Evolutionary conservation across 2,797 vertebrate species (phyloP).

Genomic region (Holocentrus rufus): DNA sequence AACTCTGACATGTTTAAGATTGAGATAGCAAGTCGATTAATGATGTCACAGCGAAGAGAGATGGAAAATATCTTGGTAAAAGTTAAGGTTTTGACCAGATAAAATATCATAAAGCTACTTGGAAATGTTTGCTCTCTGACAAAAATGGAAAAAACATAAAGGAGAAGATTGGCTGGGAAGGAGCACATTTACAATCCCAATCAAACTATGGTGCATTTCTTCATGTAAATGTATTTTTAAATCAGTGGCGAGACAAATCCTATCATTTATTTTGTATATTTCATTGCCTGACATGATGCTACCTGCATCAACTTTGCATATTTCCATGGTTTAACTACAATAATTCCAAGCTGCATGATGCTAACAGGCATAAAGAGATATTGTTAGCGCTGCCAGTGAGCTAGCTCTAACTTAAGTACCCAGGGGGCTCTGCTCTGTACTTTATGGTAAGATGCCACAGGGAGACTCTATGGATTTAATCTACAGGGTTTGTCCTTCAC

Average conservation of each 20-base stretch:
- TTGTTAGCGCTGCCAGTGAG: not conserved
- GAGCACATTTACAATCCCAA: not conserved
- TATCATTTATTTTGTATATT: not conserved
- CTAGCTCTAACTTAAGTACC: not conserved
- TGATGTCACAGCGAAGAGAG: too few relatives aligned
- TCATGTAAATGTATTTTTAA: not conserved
- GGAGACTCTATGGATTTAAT: slow-evolving; percentile 12
- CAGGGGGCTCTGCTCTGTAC: slow-evolving; percentile 1
- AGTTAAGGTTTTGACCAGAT: not conserved
- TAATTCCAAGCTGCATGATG: not conserved
- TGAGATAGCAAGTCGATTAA: not conserved
- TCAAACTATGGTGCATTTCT: not conserved
- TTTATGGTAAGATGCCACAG: not conserved
- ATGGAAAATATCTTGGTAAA: not conserved
- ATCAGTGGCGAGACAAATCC: not conserved
- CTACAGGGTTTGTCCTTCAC: slow-evolving; percentile 4
- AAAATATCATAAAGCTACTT: not conserved
- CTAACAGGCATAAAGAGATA: not conserved
- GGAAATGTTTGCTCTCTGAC: not conserved
- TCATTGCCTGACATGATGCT: not conserved
- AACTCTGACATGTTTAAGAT: not conserved
- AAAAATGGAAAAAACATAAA: not conserved
- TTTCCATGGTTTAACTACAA: not conserved
- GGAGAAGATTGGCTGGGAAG: not conserved
- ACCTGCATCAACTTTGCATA: not conserved